A percentile compares a stretch with the other conserved stretches of the same genome.
Conservation (phyloP, 2,113 vertebrate genomes). For the Neogale vison region DNA sequence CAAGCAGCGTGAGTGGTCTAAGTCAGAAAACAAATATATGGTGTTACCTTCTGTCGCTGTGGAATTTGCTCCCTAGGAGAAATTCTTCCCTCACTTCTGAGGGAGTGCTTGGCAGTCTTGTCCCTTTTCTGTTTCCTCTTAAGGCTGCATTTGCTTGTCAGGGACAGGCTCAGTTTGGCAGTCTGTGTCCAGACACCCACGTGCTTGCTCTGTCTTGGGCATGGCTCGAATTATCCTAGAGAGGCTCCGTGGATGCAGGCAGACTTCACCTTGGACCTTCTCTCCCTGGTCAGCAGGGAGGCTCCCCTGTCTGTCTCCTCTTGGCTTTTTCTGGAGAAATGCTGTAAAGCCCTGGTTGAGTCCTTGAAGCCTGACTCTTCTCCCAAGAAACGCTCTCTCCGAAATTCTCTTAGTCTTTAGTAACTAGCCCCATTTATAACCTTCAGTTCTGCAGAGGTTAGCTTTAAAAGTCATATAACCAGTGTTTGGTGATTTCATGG, state of each 20-base stretch:
- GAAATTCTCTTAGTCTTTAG: background rate
- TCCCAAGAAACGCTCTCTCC: background rate
- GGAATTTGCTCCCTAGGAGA: background rate
- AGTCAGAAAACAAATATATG: background rate
- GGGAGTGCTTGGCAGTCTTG: background rate
- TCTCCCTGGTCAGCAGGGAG: background rate
- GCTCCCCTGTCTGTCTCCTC: background rate
- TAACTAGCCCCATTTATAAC: accelerated
- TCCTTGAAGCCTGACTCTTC: background rate
- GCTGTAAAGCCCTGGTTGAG: background rate
- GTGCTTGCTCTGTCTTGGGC: background rate
- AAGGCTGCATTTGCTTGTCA: background rate
- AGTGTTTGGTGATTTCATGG: background rate
- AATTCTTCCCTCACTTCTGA: background rate
- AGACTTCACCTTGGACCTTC: background rate
- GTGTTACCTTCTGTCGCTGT: background rate
- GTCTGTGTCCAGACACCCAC: background rate
- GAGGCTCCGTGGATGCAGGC: background rate
- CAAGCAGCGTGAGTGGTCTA: background rate
- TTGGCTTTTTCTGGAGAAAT: background rate
- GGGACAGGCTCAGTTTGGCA: background rate
- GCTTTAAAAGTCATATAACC: background rate
- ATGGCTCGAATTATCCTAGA: accelerated
- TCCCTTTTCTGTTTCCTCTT: background rate
- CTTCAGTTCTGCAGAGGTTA: background rate